Evolutionary conservation across 2,888 invertebrate genomes (phyloP).

Genomic region (Sinotaia quadrata): DNA sequence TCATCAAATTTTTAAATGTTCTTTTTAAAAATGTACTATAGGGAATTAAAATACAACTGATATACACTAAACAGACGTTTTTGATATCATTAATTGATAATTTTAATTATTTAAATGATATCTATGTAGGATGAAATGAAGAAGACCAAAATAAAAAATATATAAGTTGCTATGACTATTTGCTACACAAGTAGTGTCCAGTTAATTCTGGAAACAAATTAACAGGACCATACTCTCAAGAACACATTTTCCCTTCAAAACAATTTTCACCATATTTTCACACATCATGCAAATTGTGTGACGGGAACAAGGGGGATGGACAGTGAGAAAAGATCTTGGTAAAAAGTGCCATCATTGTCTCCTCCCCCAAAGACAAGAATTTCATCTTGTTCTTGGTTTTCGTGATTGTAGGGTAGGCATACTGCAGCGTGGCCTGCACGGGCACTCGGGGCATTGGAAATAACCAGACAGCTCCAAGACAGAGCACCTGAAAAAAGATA

Average conservation of each 20-base stretch:
- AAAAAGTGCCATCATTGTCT: constrained; percentile 69
- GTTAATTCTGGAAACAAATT: not conserved
- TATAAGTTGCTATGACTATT: not conserved
- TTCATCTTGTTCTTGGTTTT: constrained; percentile 66
- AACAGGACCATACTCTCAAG: not conserved
- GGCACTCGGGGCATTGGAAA: constrained; percentile 53
- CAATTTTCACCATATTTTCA: not conserved
- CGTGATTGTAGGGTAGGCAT: constrained; percentile 66
- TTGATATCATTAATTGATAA: too few species aligned
- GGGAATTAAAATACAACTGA: too few species aligned
- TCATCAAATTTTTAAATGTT: too few species aligned
- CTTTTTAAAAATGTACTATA: too few species aligned
- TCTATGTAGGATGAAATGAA: too few species aligned
- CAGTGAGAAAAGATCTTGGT: constrained; percentile 62
- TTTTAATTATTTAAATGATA: too few species aligned
- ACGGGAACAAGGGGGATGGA: constrained; percentile 58
- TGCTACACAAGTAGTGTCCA: not conserved
- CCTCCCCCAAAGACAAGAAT: constrained; percentile 70
- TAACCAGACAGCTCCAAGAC: constrained; percentile 54
- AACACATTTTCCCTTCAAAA: not conserved
- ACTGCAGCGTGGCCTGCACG: constrained; percentile 65
- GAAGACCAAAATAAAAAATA: too few species aligned
- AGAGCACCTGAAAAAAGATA: too few species aligned
- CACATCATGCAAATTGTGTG: constrained; percentile 17
- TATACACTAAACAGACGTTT: too few species aligned